A percentile compares a stretch with the other conserved stretches of the same genome.
phyloP scores from a whole-genome alignment of 92 coral and sea anemone species.

The Epizoanthus illoricatus region DNA sequence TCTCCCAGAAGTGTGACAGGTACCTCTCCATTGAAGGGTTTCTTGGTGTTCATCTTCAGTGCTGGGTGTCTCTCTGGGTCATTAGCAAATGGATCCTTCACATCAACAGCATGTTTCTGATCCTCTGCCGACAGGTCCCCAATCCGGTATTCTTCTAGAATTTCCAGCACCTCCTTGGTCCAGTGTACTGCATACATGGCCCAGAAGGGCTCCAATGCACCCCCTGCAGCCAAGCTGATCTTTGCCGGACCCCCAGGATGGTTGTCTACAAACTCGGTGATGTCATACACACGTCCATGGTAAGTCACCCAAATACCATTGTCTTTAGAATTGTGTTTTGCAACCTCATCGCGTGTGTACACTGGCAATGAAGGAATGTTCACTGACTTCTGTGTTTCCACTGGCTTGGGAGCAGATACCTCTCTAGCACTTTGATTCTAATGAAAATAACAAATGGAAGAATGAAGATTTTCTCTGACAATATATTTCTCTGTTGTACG shows the following conservation, averaged over 20 bases:
- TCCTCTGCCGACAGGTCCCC: constrained; percentile 57
- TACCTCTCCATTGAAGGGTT: constrained; percentile 65
- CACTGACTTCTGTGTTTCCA: neutral
- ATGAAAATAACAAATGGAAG: no score
- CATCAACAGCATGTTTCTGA: neutral
- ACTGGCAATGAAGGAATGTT: neutral
- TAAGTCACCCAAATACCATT: constrained; percentile 69
- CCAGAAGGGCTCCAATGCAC: constrained; percentile 67
- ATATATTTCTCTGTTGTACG: no score
- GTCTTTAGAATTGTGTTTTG: constrained; percentile 49
- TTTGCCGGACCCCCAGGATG: constrained; percentile 70
- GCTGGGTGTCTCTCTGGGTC: constrained; percentile 69
- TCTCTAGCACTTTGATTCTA: constrained; percentile 25
- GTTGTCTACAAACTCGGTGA: constrained; percentile 59
- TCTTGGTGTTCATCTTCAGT: constrained; percentile 41
- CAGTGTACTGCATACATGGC: constrained; percentile 61
- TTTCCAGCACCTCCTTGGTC: constrained; percentile 45
- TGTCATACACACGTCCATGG: constrained; percentile 63
- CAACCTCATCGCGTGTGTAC: constrained; percentile 52
- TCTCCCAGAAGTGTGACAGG: constrained; percentile 50
- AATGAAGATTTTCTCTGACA: no score
- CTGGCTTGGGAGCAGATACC: neutral
- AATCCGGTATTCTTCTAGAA: constrained; percentile 59
- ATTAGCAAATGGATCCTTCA: constrained; percentile 54
- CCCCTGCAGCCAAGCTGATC: constrained; percentile 72